Evolutionary conservation across 1,140 invertebrate species (phyloP).

Genomic region (Goniozus legneri): DNA sequence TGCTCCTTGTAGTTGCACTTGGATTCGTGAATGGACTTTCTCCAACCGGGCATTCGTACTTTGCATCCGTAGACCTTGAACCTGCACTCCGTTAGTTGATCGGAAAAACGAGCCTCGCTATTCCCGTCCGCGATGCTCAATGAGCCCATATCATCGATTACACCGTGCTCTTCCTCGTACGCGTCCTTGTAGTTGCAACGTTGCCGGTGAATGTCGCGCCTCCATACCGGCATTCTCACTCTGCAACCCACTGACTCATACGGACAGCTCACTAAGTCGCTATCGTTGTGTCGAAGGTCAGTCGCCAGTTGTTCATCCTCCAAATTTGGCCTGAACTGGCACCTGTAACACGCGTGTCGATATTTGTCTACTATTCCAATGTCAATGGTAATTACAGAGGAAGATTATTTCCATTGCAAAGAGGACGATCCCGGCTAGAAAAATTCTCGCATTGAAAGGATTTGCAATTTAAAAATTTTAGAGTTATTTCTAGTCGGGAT

Average conservation of each 20-base stretch:
- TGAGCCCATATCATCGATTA: slow-evolving; percentile 7
- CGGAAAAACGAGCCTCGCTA: slow-evolving; percentile 14
- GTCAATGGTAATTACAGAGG: no score
- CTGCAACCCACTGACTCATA: slow-evolving; percentile 34
- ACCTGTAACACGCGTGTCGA: slow-evolving; percentile 19
- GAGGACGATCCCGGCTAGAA: no score
- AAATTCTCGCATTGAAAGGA: no score
- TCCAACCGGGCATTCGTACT: slow-evolving; percentile 29
- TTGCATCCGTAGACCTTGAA: slow-evolving; percentile 33
- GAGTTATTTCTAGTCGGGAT: neutral
- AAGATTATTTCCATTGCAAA: no score
- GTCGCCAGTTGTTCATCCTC: slow-evolving; percentile 35
- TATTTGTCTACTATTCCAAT: no score
- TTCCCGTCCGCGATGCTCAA: slow-evolving; percentile 8
- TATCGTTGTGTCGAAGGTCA: slow-evolving; percentile 21
- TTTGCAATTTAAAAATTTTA: neutral
- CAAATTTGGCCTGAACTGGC: slow-evolving; percentile 39
- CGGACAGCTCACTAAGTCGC: slow-evolving; percentile 28
- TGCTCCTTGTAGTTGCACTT: slow-evolving; percentile 35
- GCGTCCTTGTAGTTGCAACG: slow-evolving; percentile 35
- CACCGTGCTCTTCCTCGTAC: slow-evolving; percentile 8
- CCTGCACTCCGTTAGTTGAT: slow-evolving; percentile 31
- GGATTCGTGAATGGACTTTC: slow-evolving; percentile 32
- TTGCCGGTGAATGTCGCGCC: slow-evolving; percentile 33
- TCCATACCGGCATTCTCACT: slow-evolving; percentile 30